A percentile compares a stretch with the other conserved stretches of the same genome.
Evolutionary conservation across 2,113 vertebrate genomes (phyloP).

Genomic region (Nettapus auritus): DNA sequence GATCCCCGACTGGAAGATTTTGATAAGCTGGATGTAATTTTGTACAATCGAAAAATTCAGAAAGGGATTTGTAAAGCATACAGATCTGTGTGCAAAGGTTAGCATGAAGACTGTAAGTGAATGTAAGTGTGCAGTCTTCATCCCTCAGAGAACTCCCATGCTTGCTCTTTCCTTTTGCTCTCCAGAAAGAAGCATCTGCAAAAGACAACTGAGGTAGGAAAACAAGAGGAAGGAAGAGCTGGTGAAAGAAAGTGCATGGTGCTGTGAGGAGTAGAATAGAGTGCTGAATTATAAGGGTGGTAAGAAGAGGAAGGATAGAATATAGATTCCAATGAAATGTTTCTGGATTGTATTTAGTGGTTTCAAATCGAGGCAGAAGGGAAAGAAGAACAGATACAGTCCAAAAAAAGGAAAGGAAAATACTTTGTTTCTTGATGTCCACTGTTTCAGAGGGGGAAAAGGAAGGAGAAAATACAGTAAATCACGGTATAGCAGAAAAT

Average conservation of each 20-base stretch:
- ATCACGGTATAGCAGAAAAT: not conserved
- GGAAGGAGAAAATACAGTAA: not conserved
- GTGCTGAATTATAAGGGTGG: not conserved
- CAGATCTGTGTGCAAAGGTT: not conserved
- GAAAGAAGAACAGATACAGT: not conserved
- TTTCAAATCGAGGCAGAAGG: not conserved
- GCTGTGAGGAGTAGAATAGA: not conserved
- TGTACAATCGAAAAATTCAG: not conserved
- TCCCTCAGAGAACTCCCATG: not conserved
- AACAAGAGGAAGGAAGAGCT: not conserved
- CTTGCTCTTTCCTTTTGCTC: not conserved
- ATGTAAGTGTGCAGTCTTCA: not conserved
- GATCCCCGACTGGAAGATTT: slow-evolving; percentile 30
- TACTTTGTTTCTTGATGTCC: not conserved
- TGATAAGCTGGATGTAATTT: not conserved
- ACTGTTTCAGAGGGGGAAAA: not conserved
- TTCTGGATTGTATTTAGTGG: not conserved
- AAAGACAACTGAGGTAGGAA: not conserved
- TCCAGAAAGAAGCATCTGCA: not conserved
- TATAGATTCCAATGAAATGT: not conserved
- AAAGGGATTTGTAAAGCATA: not conserved
- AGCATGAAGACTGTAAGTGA: not conserved
- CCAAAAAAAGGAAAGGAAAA: not conserved
- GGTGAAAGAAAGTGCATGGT: not conserved
- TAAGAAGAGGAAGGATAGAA: not conserved